Evolutionary conservation across 2,797 vertebrate genomes (phyloP).

Genomic region (Loriculus beryllinus): DNA sequence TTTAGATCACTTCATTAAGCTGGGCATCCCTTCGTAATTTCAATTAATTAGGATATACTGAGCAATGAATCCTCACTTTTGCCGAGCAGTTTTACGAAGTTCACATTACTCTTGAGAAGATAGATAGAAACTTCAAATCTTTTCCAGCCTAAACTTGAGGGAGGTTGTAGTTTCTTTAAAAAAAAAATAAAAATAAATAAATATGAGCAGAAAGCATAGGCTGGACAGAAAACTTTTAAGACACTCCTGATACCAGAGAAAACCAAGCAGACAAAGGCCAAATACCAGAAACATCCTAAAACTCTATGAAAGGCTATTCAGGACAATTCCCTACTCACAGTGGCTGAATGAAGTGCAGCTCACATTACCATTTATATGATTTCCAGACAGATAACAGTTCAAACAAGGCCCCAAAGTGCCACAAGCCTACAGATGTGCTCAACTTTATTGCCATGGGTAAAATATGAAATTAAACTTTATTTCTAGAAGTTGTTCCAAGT

Average conservation of each 20-base stretch:
- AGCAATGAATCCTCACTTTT: not conserved
- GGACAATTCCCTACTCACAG: not conserved
- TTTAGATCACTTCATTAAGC: not conserved
- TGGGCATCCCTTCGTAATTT: not conserved
- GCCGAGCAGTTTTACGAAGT: not conserved
- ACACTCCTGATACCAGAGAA: not conserved
- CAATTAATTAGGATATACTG: not conserved
- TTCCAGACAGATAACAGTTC: not conserved
- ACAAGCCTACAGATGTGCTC: not conserved
- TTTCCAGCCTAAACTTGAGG: not conserved
- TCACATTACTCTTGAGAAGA: not conserved
- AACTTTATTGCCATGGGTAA: not conserved
- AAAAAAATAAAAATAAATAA: not conserved
- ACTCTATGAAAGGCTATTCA: not conserved
- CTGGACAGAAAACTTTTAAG: not conserved
- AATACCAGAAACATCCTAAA: not conserved
- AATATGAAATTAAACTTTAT: not conserved
- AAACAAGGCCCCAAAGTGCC: not conserved
- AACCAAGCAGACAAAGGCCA: not conserved
- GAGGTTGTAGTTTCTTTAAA: not conserved
- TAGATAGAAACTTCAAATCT: accelerated
- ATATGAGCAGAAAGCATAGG: not conserved
- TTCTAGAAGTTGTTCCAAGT: not conserved
- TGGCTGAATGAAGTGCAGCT: not conserved
- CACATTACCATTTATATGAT: not conserved